phyloP scores from a whole-genome alignment of 2,888 invertebrate species.

The Ochropleura leucogaster region DNA sequence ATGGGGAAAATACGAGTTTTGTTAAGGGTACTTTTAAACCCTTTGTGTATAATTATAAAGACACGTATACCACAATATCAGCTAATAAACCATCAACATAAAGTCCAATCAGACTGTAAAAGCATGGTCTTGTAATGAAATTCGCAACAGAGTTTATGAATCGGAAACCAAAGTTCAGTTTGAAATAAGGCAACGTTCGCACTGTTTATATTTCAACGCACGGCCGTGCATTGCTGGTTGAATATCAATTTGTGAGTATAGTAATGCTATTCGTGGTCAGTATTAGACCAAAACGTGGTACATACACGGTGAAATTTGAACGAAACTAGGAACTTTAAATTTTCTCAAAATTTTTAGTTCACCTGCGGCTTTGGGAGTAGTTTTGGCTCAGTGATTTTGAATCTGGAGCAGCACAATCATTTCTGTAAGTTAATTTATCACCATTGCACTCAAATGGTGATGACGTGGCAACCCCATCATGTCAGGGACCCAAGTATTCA shows the following conservation, averaged over 20 bases:
- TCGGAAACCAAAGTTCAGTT: conserved; percentile 72
- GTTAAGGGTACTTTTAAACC: too few species aligned
- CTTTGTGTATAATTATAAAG: not conserved
- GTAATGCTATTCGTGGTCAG: conserved; percentile 57
- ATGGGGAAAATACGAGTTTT: too few species aligned
- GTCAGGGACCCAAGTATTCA: not conserved
- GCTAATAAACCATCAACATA: not conserved
- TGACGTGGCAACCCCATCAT: not conserved
- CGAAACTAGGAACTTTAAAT: conserved; percentile 23
- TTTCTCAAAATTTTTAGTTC: not conserved
- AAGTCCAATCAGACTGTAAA: conserved; percentile 31
- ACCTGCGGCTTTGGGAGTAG: not conserved
- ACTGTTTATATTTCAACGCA: conserved; percentile 77
- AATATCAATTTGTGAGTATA: conserved; percentile 80
- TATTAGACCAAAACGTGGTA: conserved; percentile 46
- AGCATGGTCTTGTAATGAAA: conserved; percentile 40
- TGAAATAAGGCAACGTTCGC: conserved; percentile 71
- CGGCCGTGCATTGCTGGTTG: conserved; percentile 72
- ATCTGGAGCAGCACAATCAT: not conserved
- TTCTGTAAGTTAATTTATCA: not conserved
- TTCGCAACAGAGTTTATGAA: conserved; percentile 63
- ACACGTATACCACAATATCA: not conserved
- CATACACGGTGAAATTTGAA: conserved; percentile 3
- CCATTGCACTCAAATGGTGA: not conserved
- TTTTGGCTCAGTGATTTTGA: not conserved